Base-by-base conservation (phyloP, 2,797 vertebrate genomes). In the Uromys caudimaculatus region DNA sequence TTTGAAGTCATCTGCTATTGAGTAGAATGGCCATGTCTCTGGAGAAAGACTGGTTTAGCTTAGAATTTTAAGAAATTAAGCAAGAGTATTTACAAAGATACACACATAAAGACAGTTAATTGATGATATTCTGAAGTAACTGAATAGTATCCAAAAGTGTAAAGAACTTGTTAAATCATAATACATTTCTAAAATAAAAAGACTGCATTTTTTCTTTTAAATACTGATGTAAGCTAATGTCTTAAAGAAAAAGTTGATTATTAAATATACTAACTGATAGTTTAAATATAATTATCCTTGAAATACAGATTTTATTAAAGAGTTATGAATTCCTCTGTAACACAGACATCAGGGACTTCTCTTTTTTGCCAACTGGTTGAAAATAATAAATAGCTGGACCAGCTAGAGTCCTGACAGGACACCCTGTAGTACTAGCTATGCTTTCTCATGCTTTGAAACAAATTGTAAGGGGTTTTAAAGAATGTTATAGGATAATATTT, bases 121-220 rank as follows among this genome's bases (percentile, higher is more conserved):
- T 84, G 5, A 3, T 76, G 8, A 92, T 95, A 83, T 93, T 93
- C 14, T 95, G 62, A 92, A 95, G 47, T 93, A 91, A 67, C 35
- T 32, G 71, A 69, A 78, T 95, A 95, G 88, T 94, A 35, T 54
- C 32, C 9, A 84, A 17, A 7, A 93, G 38, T 95, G 35, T 93
- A 77, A 97, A 83, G 73, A 85, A 78, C 86, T 95, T 62, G 2
- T 93, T 90, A 95, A 97, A 90, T 93, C 88, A 82, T 94, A 75
- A 35, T 62, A 38, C 1, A 23, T 69, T 47, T 21, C n/a, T 94
- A 52, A 94, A 95, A 85, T 95, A 79, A 95, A 95, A 90, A 77
- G 94, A 56, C 10, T 47, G 17, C 6, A 52, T 17, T 14, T 67
- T 90, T 77, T 82, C 12, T 32, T 89, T 81, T 92, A 73, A 90